Evolutionary conservation across 1,140 invertebrate genomes (phyloP).

Genomic region (Plutomurus gul): DNA sequence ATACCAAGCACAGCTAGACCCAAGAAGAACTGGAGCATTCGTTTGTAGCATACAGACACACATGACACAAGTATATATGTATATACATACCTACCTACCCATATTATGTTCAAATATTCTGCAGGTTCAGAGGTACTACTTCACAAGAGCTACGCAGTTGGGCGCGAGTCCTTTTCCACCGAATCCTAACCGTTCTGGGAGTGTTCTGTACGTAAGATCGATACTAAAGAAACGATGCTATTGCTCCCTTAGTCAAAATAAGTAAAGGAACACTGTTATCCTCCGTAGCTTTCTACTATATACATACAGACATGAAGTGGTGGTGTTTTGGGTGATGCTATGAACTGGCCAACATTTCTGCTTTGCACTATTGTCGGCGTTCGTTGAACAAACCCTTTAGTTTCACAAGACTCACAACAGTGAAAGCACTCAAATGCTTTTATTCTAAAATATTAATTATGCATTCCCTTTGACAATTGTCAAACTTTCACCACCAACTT

Average conservation of each 20-base stretch:
- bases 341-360: too few species aligned
- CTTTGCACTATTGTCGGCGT: too few species aligned
- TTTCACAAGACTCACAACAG: too few species aligned
- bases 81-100: not conserved
- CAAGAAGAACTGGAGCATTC: conserved; percentile 1
- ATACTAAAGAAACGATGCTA: conserved; percentile 36
- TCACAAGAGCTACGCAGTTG: conserved; percentile 19
- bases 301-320: too few species aligned
- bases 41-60: not conserved
- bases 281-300: too few species aligned
- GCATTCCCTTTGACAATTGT: too few species aligned
- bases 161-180: conserved; percentile 30
- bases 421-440: too few species aligned
- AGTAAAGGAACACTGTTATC: too few species aligned
- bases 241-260: not conserved
- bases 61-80: not conserved
- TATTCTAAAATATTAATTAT: too few species aligned
- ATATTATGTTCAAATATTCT: not conserved
- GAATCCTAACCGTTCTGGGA: conserved; percentile 33
- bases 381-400: too few species aligned
- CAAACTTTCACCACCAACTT: too few species aligned
- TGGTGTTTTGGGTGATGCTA: too few species aligned
- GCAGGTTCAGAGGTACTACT: not conserved
- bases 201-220: conserved; percentile 25
- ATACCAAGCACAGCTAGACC: not conserved